These are phyloP conservation scores for Thalassaphorura encarpata DNA, from an alignment of 1,140 invertebrate genomes.

Conservation along the genomic window DNA sequence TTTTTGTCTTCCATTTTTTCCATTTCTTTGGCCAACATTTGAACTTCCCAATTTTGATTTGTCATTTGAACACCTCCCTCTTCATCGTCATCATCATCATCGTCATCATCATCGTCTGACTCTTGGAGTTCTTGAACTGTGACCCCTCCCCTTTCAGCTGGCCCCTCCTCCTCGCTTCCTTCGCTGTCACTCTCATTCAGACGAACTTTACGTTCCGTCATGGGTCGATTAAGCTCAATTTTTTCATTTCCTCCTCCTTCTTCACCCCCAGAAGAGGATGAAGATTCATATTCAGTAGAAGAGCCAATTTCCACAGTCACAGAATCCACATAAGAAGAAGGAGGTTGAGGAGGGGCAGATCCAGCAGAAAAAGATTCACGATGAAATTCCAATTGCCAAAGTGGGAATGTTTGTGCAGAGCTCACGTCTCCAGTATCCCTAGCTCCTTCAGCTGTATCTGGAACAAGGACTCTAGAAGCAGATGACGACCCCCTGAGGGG, in stretches of 20 bases:
- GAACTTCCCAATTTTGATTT: slow-evolving; percentile 61
- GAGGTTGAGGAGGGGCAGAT: neutral
- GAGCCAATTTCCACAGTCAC: slow-evolving; percentile 23
- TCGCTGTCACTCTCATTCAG: slow-evolving; percentile 22
- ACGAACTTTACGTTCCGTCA: neutral
- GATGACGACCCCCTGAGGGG: neutral
- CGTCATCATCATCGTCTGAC: slow-evolving; percentile 20
- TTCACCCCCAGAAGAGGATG: slow-evolving; percentile 18
- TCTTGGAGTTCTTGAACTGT: slow-evolving; percentile 39
- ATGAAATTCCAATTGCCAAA: slow-evolving; percentile 36
- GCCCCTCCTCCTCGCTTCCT: no score
- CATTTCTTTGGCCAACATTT: slow-evolving; percentile 61
- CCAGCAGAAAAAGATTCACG: slow-evolving; percentile 14
- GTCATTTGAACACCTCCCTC: slow-evolving; percentile 41
- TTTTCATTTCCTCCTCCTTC: neutral
- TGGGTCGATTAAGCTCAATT: neutral
- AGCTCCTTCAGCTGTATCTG: slow-evolving; percentile 46
- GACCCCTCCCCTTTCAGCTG: slow-evolving; percentile 40
- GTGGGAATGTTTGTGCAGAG: slow-evolving; percentile 35
- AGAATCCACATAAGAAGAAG: neutral
- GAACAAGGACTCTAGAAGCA: slow-evolving; percentile 39
- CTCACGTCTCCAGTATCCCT: slow-evolving; percentile 40
- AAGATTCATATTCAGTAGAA: slow-evolving; percentile 22
- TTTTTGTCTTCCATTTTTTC: slow-evolving; percentile 45
- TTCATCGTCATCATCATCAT: slow-evolving; percentile 12